Conservation (phyloP, 2,113 vertebrate genomes). For the Fregata magnificens region DNA sequence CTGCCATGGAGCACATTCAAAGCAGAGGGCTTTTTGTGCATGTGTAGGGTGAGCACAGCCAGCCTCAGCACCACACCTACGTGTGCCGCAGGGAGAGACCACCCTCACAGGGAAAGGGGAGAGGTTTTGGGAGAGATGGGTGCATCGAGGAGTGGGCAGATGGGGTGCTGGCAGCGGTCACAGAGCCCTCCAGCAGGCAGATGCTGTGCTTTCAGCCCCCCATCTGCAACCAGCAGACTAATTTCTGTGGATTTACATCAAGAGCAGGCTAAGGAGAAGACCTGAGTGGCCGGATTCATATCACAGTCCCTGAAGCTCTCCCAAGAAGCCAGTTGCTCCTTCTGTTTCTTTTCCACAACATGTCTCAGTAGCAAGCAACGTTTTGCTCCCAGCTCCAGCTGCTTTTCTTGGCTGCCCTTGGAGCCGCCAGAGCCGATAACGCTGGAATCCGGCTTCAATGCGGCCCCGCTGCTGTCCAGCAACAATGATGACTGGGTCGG, state of each 20-base stretch:
- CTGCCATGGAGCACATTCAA: accelerated
- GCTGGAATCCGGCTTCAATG: neutral
- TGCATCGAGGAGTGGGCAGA: neutral
- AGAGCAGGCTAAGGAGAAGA: neutral
- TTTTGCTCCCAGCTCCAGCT: neutral
- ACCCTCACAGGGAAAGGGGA: neutral
- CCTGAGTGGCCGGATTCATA: accelerated
- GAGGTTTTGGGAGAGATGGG: neutral
- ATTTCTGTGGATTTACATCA: neutral
- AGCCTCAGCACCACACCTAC: neutral
- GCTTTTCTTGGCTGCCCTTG: conserved; percentile 17
- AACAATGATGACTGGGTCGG: neutral
- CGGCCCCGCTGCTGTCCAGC: neutral
- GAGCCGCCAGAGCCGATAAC: neutral
- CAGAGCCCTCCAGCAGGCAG: neutral
- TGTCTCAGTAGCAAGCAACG: neutral
- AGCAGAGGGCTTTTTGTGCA: neutral
- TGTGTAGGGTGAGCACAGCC: neutral
- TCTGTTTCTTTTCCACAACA: neutral
- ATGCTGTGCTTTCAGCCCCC: neutral
- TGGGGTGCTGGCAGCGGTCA: neutral
- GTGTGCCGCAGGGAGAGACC: neutral
- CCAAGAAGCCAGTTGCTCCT: neutral
- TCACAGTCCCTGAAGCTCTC: neutral
- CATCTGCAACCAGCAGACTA: neutral